A percentile compares a stretch with the other conserved stretches of the same genome.
These are phyloP conservation scores for Apus apus DNA, from an alignment of 2,113 vertebrate species.

Conservation along the genomic window DNA sequence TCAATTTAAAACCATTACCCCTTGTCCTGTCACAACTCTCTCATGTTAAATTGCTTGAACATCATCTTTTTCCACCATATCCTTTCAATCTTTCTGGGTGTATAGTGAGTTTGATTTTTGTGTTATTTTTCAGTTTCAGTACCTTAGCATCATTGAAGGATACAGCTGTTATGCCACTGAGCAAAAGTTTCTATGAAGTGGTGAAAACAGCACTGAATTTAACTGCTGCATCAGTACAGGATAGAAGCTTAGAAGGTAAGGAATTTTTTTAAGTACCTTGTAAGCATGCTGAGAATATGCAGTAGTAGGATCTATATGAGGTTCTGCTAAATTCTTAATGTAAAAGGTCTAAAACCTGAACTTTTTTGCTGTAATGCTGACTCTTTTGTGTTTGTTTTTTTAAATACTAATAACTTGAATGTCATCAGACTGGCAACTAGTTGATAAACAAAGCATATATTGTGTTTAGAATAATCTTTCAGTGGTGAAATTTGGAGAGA, in stretches of 20 bases:
- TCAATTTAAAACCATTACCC: no score
- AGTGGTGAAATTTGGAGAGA: neutral
- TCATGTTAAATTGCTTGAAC: neutral
- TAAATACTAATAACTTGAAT: neutral
- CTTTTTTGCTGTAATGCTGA: neutral
- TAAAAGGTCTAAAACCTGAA: neutral
- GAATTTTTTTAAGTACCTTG: neutral
- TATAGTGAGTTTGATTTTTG: neutral
- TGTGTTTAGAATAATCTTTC: neutral
- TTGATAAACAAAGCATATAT: neutral
- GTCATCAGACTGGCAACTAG: neutral
- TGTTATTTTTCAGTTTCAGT: constrained; percentile 40
- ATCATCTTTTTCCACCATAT: neutral
- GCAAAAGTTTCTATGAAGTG: neutral
- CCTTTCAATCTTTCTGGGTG: neutral
- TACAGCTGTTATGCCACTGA: constrained; percentile 7
- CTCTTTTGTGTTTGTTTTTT: neutral
- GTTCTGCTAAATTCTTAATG: neutral
- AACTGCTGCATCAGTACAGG: neutral
- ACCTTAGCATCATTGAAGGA: constrained; percentile 54
- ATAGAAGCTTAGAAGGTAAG: neutral
- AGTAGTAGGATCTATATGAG: neutral
- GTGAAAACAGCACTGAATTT: constrained; percentile 51
- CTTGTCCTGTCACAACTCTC: no score
- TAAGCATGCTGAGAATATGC: neutral